Conservation (phyloP, 2,113 vertebrate species). For the Diadophis punctatus region DNA sequence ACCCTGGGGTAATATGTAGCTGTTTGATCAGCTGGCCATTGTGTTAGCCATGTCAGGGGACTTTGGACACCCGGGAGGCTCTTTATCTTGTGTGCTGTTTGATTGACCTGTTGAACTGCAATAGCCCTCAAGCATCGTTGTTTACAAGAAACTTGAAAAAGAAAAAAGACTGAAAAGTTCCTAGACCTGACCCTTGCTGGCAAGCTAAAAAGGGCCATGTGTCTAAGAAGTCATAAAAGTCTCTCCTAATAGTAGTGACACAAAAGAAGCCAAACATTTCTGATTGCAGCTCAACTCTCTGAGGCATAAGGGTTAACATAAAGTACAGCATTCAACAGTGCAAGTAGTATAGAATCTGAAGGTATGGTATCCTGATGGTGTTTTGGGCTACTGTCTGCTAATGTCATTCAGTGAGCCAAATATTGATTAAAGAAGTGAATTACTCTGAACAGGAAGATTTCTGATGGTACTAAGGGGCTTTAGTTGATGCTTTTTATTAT, state of each 20-base stretch:
- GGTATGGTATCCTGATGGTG: neutral
- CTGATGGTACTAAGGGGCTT: neutral
- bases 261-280: neutral
- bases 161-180: neutral
- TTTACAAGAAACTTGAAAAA: slow-evolving; percentile 23
- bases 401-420: neutral
- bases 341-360: neutral
- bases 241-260: neutral
- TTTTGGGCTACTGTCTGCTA: neutral
- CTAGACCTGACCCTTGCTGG: neutral
- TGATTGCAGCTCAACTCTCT: neutral
- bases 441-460: neutral
- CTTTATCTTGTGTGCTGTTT: slow-evolving; percentile 33
- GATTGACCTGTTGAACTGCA: neutral
- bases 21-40: slow-evolving; percentile 52
- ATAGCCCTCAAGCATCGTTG: slow-evolving; percentile 7
- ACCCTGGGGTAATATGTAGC: neutral
- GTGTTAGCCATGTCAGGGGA: neutral
- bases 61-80: neutral
- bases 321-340: neutral
- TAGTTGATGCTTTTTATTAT: neutral
- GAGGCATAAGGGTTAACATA: neutral
- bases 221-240: neutral
- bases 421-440: neutral
- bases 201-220: neutral